Conservation (phyloP, 2,888 invertebrate genomes). For the Acrocera orbiculus region DNA sequence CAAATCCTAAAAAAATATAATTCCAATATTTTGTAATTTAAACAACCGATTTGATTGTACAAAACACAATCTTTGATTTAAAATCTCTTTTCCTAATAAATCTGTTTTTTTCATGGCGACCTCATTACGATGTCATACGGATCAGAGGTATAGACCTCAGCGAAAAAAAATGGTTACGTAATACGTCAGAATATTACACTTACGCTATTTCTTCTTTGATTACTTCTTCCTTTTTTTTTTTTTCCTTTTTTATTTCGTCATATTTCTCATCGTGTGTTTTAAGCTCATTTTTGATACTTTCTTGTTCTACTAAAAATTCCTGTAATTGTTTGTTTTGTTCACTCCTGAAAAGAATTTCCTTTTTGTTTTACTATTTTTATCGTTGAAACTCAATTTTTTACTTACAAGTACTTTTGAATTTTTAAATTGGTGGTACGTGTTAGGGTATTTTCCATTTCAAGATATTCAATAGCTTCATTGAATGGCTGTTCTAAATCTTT, state of each 20-base stretch:
- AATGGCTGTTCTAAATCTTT: slow-evolving; percentile 59
- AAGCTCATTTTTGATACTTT: slow-evolving; percentile 40
- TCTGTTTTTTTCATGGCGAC: too few species aligned
- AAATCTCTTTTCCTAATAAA: too few species aligned
- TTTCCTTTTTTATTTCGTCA: slow-evolving; percentile 27
- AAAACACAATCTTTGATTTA: too few species aligned
- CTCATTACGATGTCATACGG: too few species aligned
- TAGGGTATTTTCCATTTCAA: slow-evolving; percentile 63
- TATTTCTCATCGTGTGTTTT: slow-evolving; percentile 25
- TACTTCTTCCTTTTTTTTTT: slow-evolving; percentile 29
- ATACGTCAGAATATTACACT: slow-evolving; percentile 13
- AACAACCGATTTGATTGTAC: too few species aligned
- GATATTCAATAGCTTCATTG: slow-evolving; percentile 56
- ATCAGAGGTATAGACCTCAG: too few species aligned
- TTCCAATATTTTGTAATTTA: background rate
- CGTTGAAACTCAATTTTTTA: slow-evolving; percentile 6
- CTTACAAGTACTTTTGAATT: slow-evolving; percentile 48
- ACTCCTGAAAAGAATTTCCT: slow-evolving; percentile 28
- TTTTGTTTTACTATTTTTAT: background rate
- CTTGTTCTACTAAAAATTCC: slow-evolving; percentile 41
- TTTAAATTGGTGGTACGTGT: slow-evolving; percentile 49
- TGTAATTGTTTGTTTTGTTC: slow-evolving; percentile 40
- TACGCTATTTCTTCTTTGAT: slow-evolving; percentile 26
- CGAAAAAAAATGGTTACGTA: too few species aligned
- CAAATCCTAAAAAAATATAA: background rate